Evolutionary conservation across 53 echinoderm and acorn worm genomes (phyloP).

Genomic region (Henricia sp.): DNA sequence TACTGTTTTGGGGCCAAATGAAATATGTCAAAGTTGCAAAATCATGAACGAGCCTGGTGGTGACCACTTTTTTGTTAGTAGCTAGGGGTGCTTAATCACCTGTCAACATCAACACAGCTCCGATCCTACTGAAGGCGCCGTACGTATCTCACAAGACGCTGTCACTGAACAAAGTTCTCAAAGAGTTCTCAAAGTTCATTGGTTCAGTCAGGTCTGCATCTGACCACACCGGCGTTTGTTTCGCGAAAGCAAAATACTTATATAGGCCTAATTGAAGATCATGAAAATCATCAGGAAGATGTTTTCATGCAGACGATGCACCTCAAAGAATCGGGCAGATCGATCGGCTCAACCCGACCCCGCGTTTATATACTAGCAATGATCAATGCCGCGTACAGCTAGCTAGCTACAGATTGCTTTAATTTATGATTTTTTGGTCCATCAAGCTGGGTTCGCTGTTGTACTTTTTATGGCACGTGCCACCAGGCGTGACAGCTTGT

Average conservation of each 20-base stretch:
- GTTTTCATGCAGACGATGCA: background rate
- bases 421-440: no score
- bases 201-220: background rate
- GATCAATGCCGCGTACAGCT: background rate
- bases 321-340: background rate
- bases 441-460: no score
- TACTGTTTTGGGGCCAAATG: slow-evolving; percentile 28
- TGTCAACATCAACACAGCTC: background rate
- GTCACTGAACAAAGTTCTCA: background rate
- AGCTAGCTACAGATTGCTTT: background rate
- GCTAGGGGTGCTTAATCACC: background rate
- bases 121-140: slow-evolving; percentile 36
- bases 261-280: background rate
- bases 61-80: slow-evolving; percentile 56
- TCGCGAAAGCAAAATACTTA: background rate
- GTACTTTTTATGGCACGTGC: background rate
- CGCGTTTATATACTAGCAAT: background rate
- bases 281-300: background rate
- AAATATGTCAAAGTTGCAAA: slow-evolving; percentile 57
- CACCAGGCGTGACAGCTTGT: background rate
- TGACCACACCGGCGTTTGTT: background rate
- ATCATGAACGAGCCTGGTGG: slow-evolving; percentile 51
- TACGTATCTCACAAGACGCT: no score
- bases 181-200: background rate
- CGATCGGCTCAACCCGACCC: background rate